Conservation (phyloP, 2,113 vertebrate genomes). For the Trochalopteron elliotii region DNA sequence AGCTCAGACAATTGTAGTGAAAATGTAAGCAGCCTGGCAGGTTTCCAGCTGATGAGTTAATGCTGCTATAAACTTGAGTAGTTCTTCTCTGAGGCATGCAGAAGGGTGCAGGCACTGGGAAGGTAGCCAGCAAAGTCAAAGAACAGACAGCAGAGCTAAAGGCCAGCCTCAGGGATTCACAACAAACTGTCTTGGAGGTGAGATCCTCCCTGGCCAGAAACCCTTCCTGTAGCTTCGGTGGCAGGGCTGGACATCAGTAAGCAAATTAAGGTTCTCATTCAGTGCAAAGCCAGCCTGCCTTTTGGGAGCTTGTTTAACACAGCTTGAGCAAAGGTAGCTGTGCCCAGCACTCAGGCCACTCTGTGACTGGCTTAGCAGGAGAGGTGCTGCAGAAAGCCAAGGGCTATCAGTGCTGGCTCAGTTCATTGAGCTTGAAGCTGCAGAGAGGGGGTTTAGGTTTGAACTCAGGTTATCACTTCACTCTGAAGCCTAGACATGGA, state of each 20-base stretch:
- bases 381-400: not conserved
- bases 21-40: slow-evolving; percentile 53
- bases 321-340: not conserved
- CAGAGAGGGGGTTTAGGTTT: not conserved
- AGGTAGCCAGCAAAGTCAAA: slow-evolving; percentile 30
- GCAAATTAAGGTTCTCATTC: not conserved
- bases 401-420: accelerated
- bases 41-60: slow-evolving; percentile 66
- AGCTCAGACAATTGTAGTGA: slow-evolving; percentile 11
- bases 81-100: slow-evolving; percentile 57
- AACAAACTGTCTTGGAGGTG: not conserved
- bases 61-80: slow-evolving; percentile 67
- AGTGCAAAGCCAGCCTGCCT: not conserved
- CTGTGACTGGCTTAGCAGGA: not conserved
- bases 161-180: slow-evolving; percentile 21
- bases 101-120: slow-evolving; percentile 45
- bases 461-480: not conserved
- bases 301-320: not conserved
- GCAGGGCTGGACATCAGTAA: not conserved
- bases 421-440: not conserved
- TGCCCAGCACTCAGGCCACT: not conserved
- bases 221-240: not conserved
- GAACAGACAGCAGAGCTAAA: slow-evolving; percentile 19
- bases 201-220: not conserved
- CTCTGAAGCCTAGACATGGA: not conserved